Evolutionary conservation across 2,888 invertebrate species (phyloP), one percentile per base, ranked within the genome.

Genomic region (Pheosia tremula): DNA sequence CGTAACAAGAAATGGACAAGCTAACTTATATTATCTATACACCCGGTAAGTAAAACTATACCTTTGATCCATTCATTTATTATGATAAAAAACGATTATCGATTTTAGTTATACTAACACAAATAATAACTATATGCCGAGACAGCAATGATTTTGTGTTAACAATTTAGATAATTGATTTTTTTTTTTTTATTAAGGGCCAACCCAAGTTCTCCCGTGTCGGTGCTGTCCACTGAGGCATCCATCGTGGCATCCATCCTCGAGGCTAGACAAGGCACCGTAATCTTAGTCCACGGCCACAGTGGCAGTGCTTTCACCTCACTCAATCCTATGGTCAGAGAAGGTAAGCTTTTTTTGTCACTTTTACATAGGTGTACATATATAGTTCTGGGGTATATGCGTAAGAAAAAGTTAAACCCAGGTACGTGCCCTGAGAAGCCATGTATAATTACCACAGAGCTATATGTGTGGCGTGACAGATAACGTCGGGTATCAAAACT

Each of bases 231-330:
- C 0, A 13, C 55, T 4, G n/a, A 3, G 5, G 13, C 0, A 1
- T 45, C 59, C 3, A 54, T 60, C 7, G 0, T n/a, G 0, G 36
- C 5, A 1, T 53, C 65, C 5, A 58, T 64, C 0, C 56, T 81
- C 0, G 11, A 58, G 5, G 3, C 8, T 3, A 37, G 4, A 0
- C 58, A 39, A 4, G 68, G 65, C 5, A 82, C 83, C 3, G 71
- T 79, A 2, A 66, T 85, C 10, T 67, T 85, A n/a, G 76, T 85
- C 2, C 86, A 87, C 37, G 85, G 84, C 0, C 81, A 82, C 24
- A 62, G 62, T n/a, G 84, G 78, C 1, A 76, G 80, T 10, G 72
- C 68, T 0, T 63, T 63, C 7, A 72, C 75, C 3, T 69, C 75
- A 6, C 70, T 83, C 7, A 85, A 84, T 54, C 82, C 83, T 6